Percentiles rank a stretch among this genome's conserved stretches.
phyloP scores from a whole-genome alignment of 2,113 vertebrate genomes.

The Microcebus jonahi region DNA sequence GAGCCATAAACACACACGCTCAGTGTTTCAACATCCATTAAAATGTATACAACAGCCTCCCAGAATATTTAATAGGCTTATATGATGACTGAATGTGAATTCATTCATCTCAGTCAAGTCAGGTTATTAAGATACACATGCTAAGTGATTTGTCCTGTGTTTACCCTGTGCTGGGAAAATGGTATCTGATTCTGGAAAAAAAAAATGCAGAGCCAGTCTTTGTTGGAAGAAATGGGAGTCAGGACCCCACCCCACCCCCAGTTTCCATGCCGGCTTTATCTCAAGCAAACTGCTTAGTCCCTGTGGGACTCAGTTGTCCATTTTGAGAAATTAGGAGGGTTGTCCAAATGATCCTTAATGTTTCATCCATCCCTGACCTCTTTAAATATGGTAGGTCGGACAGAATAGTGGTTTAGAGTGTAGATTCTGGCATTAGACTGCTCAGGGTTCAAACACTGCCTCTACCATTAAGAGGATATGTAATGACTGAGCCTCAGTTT shows the following conservation, averaged over 20 bases:
- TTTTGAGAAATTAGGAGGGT: not conserved
- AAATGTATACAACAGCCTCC: slow-evolving; percentile 78
- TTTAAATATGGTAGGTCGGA: not conserved
- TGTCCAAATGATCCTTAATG: not conserved
- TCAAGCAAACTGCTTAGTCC: not conserved
- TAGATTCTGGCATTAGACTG: not conserved
- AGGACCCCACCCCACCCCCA: not conserved
- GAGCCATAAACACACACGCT: slow-evolving; percentile 81
- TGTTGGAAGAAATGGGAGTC: slow-evolving; percentile 55
- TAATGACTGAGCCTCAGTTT: not conserved
- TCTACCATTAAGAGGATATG: not conserved
- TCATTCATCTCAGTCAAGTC: slow-evolving; percentile 83
- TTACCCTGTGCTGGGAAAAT: slow-evolving; percentile 65
- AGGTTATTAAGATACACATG: slow-evolving; percentile 83
- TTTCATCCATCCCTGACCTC: not conserved
- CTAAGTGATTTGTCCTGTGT: slow-evolving; percentile 82
- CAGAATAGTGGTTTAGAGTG: not conserved
- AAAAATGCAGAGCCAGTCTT: slow-evolving; percentile 9
- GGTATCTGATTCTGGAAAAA: slow-evolving; percentile 62
- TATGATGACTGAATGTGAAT: slow-evolving; percentile 82
- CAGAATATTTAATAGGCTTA: slow-evolving; percentile 81
- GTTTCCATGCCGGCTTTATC: not conserved
- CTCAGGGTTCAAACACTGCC: not conserved
- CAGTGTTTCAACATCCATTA: slow-evolving; percentile 84
- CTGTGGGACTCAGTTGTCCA: not conserved